These are phyloP conservation scores for Patiria pectinifera DNA, from an alignment of 53 echinoderm and acorn worm species.

Conservation along the genomic window DNA sequence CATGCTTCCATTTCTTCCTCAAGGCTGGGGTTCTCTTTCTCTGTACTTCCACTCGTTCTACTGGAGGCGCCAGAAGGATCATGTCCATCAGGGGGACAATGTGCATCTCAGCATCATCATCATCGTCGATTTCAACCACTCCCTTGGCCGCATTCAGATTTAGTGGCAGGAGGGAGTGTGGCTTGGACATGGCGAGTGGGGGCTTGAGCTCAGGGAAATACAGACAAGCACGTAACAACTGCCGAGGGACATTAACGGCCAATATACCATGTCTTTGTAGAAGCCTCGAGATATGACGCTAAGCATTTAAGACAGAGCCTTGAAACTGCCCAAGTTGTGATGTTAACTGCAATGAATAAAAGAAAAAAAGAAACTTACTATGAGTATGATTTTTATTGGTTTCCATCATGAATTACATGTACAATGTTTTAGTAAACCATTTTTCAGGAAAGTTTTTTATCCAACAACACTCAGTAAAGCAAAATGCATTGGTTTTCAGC, in stretches of 20 bases:
- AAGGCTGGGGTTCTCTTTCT: constrained; percentile 54
- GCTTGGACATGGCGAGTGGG: constrained; percentile 7
- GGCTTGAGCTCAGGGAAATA: constrained; percentile 3
- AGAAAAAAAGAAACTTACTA: neutral
- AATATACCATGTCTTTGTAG: constrained; percentile 25
- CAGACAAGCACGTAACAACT: constrained; percentile 27
- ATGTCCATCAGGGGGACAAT: constrained; percentile 48
- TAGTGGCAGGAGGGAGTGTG: too few relatives aligned
- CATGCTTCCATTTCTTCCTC: constrained; percentile 80
- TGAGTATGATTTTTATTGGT: neutral
- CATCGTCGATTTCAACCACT: constrained; percentile 11
- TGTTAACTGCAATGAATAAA: neutral
- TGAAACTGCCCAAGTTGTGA: neutral
- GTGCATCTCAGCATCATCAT: constrained; percentile 43
- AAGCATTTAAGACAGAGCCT: neutral
- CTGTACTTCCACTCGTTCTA: neutral
- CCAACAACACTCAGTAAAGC: too few relatives aligned
- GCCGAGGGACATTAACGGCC: neutral
- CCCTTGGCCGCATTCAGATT: constrained; percentile 20
- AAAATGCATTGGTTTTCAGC: too few relatives aligned
- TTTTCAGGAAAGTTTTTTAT: too few relatives aligned
- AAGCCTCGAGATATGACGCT: neutral
- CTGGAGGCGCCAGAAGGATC: constrained; percentile 31
- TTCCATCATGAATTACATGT: too few relatives aligned
- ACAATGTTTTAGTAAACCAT: too few relatives aligned